Conservation (phyloP, 2,113 vertebrate genomes). For the Peromyscus polionotus region DNA sequence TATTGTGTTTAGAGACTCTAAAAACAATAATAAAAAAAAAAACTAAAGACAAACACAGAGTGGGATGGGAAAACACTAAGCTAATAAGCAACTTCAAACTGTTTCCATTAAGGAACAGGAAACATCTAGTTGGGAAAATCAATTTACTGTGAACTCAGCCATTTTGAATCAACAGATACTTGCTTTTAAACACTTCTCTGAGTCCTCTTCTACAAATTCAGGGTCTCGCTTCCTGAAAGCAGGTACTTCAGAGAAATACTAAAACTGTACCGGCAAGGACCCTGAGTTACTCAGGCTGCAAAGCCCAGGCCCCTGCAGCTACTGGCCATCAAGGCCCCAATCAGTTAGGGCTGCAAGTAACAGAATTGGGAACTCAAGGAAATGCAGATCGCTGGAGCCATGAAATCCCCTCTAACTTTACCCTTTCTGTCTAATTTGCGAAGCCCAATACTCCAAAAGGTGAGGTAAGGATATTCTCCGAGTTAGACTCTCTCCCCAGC, state of each 20-base stretch:
- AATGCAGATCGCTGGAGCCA: neutral
- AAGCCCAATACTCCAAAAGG: constrained; percentile 33
- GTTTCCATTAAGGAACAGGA: constrained; percentile 50
- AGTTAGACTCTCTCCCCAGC: neutral
- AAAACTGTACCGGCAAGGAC: constrained; percentile 70
- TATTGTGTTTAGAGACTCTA: neutral
- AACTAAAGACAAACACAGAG: constrained; percentile 3
- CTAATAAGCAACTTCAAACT: constrained; percentile 15
- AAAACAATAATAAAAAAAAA: neutral
- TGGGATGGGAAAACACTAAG: neutral
- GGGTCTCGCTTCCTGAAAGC: constrained; percentile 18
- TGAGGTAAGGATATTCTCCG: constrained; percentile 53
- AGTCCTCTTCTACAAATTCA: constrained; percentile 2
- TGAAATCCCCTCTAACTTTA: neutral
- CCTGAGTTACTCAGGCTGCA: constrained; percentile 47
- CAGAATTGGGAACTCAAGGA: constrained; percentile 63
- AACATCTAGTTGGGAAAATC: constrained; percentile 35
- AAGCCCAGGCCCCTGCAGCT: constrained; percentile 74
- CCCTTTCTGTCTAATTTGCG: neutral
- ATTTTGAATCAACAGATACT: constrained; percentile 54
- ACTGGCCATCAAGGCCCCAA: constrained; percentile 77
- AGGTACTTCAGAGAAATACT: constrained; percentile 67
- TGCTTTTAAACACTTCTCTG: constrained; percentile 51
- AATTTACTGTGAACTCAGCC: constrained; percentile 52
- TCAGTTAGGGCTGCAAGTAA: constrained; percentile 38